A percentile compares a stretch with the other conserved stretches of the same genome.
Conservation (phyloP, 2,888 invertebrate species). For the Drosophila atripex region DNA sequence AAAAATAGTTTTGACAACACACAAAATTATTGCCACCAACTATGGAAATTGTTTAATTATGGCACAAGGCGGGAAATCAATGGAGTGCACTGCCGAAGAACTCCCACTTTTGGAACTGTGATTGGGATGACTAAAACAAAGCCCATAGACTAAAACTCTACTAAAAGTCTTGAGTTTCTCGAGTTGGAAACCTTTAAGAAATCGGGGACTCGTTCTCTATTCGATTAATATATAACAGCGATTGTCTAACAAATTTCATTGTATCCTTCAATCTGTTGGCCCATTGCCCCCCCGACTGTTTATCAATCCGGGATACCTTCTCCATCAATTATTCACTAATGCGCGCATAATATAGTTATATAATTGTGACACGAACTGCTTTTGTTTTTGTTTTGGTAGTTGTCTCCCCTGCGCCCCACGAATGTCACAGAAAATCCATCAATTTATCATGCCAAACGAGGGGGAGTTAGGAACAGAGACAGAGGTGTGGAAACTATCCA, state of each 20-base stretch:
- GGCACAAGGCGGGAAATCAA: conserved; percentile 26
- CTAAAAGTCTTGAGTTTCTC: neutral
- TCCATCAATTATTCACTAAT: conserved; percentile 71
- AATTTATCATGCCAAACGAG: conserved; percentile 58
- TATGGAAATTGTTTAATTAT: conserved; percentile 59
- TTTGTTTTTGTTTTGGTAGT: neutral
- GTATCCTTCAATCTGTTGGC: too few species aligned
- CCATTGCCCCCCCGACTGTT: too few species aligned
- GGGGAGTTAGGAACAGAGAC: neutral
- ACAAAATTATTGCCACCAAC: conserved; percentile 54
- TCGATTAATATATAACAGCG: too few species aligned
- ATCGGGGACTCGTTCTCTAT: too few species aligned
- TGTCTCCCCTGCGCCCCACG: conserved; percentile 17
- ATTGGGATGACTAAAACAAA: too few species aligned
- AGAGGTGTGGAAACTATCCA: conserved; percentile 53
- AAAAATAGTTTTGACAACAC: conserved; percentile 65
- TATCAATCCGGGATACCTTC: conserved; percentile 4
- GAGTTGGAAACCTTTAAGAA: neutral
- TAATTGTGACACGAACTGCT: conserved; percentile 58
- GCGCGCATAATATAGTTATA: conserved; percentile 70
- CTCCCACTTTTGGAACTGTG: neutral
- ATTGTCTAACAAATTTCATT: too few species aligned
- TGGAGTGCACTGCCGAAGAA: neutral
- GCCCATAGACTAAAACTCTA: too few species aligned
- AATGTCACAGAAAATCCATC: conserved; percentile 56